phyloP scores from a whole-genome alignment of 2,797 vertebrate species.

The Tragelaphus eurycerus region DNA sequence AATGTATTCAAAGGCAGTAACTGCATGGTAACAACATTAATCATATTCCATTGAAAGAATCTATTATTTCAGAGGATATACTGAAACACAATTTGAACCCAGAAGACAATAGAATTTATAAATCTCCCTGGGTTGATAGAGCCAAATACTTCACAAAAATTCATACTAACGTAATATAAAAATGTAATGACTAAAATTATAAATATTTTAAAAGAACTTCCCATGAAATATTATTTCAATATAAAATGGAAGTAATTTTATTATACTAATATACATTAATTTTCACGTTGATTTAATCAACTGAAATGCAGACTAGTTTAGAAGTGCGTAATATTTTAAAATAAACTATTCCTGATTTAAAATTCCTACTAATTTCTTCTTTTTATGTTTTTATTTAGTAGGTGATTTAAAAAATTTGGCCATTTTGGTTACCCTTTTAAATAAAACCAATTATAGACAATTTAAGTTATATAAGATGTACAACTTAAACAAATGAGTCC shows the following conservation, averaged over 20 bases:
- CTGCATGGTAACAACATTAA: neutral
- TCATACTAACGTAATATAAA: slow-evolving; percentile 22
- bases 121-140: neutral
- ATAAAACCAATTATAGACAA: neutral
- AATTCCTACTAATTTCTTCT: slow-evolving; percentile 27
- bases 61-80: neutral
- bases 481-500: neutral
- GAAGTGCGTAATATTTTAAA: slow-evolving; percentile 7
- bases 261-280: slow-evolving; percentile 9
- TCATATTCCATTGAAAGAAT: neutral
- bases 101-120: slow-evolving; percentile 19
- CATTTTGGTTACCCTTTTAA: neutral
- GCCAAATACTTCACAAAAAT: neutral
- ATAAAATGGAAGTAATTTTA: slow-evolving; percentile 46
- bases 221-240: slow-evolving; percentile 22
- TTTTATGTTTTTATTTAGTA: neutral
- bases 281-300: neutral
- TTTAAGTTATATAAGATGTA: neutral
- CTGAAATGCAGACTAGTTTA: slow-evolving; percentile 3
- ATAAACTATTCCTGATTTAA: slow-evolving; percentile 44
- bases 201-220: slow-evolving; percentile 32
- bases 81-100: neutral
- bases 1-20: slow-evolving; percentile 14
- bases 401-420: neutral
- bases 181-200: neutral